phyloP scores from a whole-genome alignment of 2,888 invertebrate genomes.

The Ethmia dodecea region DNA sequence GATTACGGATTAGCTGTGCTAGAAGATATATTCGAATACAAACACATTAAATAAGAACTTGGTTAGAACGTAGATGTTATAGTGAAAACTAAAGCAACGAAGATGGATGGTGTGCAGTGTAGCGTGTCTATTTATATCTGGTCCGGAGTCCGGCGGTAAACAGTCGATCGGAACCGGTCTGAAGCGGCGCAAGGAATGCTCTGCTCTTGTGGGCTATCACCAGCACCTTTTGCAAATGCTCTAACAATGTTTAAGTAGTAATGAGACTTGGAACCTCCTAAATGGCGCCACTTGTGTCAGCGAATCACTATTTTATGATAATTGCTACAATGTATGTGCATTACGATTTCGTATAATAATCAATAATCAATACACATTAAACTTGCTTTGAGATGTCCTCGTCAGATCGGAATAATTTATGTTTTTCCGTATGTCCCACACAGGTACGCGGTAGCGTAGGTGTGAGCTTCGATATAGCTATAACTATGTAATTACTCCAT shows the following conservation, averaged over 20 bases:
- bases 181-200: conserved; percentile 60
- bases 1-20: not conserved
- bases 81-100: conserved; percentile 48
- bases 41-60: too few species aligned
- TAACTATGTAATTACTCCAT: conserved; percentile 18
- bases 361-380: not conserved
- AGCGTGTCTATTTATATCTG: conserved; percentile 71
- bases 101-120: conserved; percentile 66
- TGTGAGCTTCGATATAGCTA: conserved; percentile 28
- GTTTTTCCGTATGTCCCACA: conserved; percentile 38
- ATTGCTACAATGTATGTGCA: too few species aligned
- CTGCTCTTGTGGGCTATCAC: conserved; percentile 54
- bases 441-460: conserved; percentile 12
- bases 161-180: conserved; percentile 66
- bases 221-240: conserved; percentile 49
- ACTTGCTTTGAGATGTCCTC: conserved; percentile 15
- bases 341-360: too few species aligned
- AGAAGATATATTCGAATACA: not conserved
- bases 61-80: too few species aligned
- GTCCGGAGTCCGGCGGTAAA: conserved; percentile 68
- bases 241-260: conserved; percentile 60
- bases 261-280: too few species aligned
- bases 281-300: too few species aligned
- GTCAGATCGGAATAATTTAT: conserved; percentile 24
- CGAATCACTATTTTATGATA: too few species aligned